These are phyloP conservation scores for Gymnarchus niloticus DNA, from an alignment of 2,113 vertebrate species.

Conservation along the genomic window DNA sequence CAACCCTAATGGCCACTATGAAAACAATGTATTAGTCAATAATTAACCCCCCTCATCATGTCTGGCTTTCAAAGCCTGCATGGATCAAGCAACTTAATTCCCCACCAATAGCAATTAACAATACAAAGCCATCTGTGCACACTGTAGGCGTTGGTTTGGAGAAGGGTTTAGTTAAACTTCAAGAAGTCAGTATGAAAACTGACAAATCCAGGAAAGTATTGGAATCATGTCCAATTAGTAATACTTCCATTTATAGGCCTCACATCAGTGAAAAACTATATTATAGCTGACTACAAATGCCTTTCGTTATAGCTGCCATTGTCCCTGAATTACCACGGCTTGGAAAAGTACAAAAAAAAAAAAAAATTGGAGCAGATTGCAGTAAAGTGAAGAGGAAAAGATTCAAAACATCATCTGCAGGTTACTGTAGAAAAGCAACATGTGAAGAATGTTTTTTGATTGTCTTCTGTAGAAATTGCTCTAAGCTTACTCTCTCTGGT, in stretches of 20 bases:
- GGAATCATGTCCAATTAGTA: not conserved
- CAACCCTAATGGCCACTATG: not conserved
- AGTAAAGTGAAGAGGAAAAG: not conserved
- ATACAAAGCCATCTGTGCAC: not conserved
- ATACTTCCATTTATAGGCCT: not conserved
- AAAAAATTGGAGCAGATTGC: not conserved
- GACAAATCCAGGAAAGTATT: not conserved
- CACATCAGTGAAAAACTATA: not conserved
- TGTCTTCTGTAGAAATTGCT: not conserved
- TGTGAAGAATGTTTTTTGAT: not conserved
- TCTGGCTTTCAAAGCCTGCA: too few relatives aligned
- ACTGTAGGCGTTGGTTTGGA: not conserved
- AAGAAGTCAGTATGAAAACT: not conserved
- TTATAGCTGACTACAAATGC: not conserved
- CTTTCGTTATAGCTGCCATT: slow-evolving; percentile 1
- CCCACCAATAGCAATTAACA: not conserved
- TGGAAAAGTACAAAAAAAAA: not conserved
- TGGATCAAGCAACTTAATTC: not conserved
- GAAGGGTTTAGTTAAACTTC: not conserved
- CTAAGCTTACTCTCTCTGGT: not conserved
- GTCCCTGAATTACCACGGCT: not conserved
- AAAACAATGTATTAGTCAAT: not conserved
- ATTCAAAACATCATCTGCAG: not conserved
- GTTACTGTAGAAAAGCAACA: not conserved
- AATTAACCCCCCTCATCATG: too few relatives aligned